phyloP scores from a whole-genome alignment of 2,797 vertebrate species.

The Pseudomugil gertrudae region DNA sequence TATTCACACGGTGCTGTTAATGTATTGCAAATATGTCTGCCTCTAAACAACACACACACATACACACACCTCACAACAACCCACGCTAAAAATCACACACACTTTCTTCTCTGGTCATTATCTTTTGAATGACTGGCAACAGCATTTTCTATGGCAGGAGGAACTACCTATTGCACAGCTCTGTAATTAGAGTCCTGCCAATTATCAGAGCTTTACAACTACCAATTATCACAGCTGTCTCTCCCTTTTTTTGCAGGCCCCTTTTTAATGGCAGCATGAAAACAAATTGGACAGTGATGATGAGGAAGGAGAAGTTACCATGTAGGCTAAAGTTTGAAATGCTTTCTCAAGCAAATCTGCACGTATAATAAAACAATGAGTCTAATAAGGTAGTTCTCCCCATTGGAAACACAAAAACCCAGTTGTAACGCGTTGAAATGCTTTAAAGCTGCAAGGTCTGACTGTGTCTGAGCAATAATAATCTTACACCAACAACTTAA shows the following conservation, averaged over 20 bases:
- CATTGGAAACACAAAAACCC: background rate
- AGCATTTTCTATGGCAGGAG: slow-evolving; percentile 40
- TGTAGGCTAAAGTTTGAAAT: slow-evolving; percentile 28
- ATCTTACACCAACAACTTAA: slow-evolving; percentile 27
- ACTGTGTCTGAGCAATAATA: background rate
- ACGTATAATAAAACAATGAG: slow-evolving; percentile 49
- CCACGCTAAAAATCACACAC: slow-evolving; percentile 12
- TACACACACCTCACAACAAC: slow-evolving; percentile 26
- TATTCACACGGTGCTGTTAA: slow-evolving; percentile 50
- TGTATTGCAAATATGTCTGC: slow-evolving; percentile 43
- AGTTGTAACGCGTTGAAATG: background rate
- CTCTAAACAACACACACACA: slow-evolving; percentile 24
- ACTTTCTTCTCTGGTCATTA: slow-evolving; percentile 57
- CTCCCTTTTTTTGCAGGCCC: slow-evolving; percentile 44
- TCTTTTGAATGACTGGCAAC: slow-evolving; percentile 67
- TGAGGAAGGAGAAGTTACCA: slow-evolving; percentile 38
- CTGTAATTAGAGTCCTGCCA: slow-evolving; percentile 72
- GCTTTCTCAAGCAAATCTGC: slow-evolving; percentile 38
- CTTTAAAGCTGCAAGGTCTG: slow-evolving; percentile 3
- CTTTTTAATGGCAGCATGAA: slow-evolving; percentile 55
- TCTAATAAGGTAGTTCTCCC: slow-evolving; percentile 22
- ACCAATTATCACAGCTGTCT: slow-evolving; percentile 66
- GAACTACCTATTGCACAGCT: slow-evolving; percentile 54
- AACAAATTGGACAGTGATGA: slow-evolving; percentile 47
- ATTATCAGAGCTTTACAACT: slow-evolving; percentile 77